Conservation (phyloP, 2,113 vertebrate species). For the Hypanus sabinus region DNA sequence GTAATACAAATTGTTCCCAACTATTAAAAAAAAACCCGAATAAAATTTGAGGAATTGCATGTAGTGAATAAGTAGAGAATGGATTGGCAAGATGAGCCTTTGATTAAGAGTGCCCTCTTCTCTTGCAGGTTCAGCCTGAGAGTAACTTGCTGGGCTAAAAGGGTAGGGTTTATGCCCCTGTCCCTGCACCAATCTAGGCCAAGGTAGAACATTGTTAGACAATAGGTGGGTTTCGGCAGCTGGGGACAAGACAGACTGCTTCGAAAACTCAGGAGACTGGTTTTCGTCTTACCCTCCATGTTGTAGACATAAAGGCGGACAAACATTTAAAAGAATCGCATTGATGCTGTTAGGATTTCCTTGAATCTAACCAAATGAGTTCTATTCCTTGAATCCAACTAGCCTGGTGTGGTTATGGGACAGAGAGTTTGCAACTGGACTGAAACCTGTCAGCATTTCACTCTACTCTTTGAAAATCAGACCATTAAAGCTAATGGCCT, state of each 20-base stretch:
- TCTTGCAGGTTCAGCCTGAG: conserved; percentile 24
- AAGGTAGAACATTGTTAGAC: not conserved
- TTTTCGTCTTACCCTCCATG: not conserved
- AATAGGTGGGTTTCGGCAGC: not conserved
- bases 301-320: not conserved
- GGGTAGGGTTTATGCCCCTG: not conserved
- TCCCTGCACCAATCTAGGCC: not conserved
- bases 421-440: not conserved
- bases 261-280: conserved; percentile 12
- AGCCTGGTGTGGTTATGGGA: not conserved
- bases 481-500: not conserved
- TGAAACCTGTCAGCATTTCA: not conserved
- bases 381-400: not conserved
- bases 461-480: not conserved
- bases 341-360: not conserved
- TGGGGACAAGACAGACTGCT: conserved; percentile 7
- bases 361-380: not conserved
- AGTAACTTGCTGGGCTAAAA: conserved; percentile 18
- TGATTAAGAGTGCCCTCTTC: conserved; percentile 23
- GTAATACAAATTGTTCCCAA: not conserved
- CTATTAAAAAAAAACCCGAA: too few relatives aligned
- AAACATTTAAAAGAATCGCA: not conserved
- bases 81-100: not conserved
- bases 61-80: not conserved
- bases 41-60: not conserved